A percentile compares a stretch with the other conserved stretches of the same genome.
These are phyloP conservation scores for Nasonovia ribisnigri DNA, from an alignment of 2,888 invertebrate species.

Conservation along the genomic window DNA sequence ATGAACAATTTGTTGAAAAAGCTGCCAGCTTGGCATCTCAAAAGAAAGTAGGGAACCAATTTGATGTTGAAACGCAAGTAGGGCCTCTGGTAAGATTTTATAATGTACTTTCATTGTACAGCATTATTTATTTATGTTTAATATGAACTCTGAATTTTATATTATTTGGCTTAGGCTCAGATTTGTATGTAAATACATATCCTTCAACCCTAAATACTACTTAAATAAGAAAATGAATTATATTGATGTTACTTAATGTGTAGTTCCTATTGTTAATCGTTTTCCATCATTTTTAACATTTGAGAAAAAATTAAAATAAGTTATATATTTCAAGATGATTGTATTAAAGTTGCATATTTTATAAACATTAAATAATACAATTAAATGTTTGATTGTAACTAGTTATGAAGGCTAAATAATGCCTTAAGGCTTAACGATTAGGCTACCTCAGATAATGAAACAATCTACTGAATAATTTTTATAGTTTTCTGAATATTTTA, in stretches of 20 bases:
- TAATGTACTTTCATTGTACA: not conserved
- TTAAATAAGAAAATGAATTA: too few relatives aligned
- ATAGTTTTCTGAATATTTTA: not conserved
- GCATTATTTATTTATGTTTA: not conserved
- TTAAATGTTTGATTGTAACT: not conserved
- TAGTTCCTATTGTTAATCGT: not conserved
- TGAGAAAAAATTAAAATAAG: not conserved
- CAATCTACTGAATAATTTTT: not conserved
- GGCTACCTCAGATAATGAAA: not conserved
- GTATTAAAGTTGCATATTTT: not conserved
- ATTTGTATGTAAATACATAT: not conserved
- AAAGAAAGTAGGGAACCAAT: slow-evolving; percentile 89
- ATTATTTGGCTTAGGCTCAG: not conserved
- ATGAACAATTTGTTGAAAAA: slow-evolving; percentile 88
- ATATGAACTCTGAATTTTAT: not conserved
- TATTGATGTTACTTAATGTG: not conserved
- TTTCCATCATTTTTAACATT: not conserved
- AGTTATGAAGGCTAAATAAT: too few relatives aligned
- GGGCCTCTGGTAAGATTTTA: slow-evolving; percentile 83
- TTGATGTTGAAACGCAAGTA: slow-evolving; percentile 83
- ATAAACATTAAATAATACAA: not conserved
- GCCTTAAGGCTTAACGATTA: too few relatives aligned
- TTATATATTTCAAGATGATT: not conserved
- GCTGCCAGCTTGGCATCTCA: slow-evolving; percentile 79
- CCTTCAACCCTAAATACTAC: not conserved